Evolutionary conservation across 53 echinoderm and acorn worm genomes (phyloP).

Genomic region (Apostichopus leukothele): DNA sequence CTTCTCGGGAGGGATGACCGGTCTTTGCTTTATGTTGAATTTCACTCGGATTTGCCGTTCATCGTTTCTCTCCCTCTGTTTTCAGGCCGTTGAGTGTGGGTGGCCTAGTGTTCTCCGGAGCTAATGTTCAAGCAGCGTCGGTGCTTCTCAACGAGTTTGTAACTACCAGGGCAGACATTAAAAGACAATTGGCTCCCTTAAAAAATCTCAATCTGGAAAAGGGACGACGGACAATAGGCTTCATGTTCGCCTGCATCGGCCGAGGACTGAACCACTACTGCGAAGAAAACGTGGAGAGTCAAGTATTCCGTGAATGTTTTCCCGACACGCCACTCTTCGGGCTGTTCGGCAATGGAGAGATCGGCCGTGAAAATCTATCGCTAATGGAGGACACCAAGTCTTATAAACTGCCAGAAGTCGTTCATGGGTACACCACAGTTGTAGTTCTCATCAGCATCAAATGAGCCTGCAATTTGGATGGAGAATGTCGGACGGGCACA

Average conservation of each 20-base stretch:
- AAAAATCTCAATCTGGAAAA: constrained; percentile 62
- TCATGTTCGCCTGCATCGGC: constrained; percentile 94
- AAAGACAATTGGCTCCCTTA: constrained; percentile 52
- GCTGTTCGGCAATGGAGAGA: constrained; percentile 92
- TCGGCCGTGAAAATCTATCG: constrained; percentile 73
- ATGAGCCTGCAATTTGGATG: neutral
- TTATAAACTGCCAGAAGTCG: constrained; percentile 36
- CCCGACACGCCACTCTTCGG: constrained; percentile 87
- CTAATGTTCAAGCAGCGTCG: constrained; percentile 77
- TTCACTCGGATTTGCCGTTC: neutral
- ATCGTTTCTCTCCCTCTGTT: neutral
- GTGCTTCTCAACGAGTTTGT: constrained; percentile 62
- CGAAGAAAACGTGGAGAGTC: constrained; percentile 75
- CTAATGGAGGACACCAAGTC: constrained; percentile 29
- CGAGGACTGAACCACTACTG: constrained; percentile 64
- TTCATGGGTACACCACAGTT: constrained; percentile 61
- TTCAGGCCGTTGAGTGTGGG: neutral
- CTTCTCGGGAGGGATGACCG: too few relatives aligned
- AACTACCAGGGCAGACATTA: constrained; percentile 42
- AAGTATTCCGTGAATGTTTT: constrained; percentile 72
- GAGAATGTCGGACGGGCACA: too few relatives aligned
- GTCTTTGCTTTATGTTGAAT: too few relatives aligned
- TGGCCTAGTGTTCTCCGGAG: constrained; percentile 77
- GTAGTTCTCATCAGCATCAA: constrained; percentile 64
- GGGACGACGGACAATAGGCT: constrained; percentile 64